Base-by-base conservation (phyloP, 2,888 invertebrate species). In the Latrodectus hesperus region DNA sequence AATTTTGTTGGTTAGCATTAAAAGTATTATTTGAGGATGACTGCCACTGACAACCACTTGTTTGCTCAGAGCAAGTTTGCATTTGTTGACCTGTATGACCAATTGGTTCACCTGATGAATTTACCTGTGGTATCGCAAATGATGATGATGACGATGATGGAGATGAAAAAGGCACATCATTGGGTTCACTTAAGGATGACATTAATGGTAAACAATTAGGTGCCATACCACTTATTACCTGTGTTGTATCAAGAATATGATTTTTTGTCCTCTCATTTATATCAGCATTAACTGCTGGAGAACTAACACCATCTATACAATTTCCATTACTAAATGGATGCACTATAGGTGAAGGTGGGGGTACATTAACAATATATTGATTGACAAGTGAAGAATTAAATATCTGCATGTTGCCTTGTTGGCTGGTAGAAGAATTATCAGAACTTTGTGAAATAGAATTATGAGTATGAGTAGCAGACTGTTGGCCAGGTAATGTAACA, bases 261-360 rank as follows among this genome's bases (percentile, higher is more conserved):
- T 90, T 88, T 80, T 89, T 89, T 78, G 87, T 84, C 89, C 87
- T 89, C 38, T 88, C 85, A 73, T 52, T 83, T 60, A 73, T 72
- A 72, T 85, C 82, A 55, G 80, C 49, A 75, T 75, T 82, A 14
- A 82, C 64, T 60, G 84, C 55, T 65, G 84, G 65, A 14, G 79
- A 72, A 74, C 74, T 78, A 72, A 85, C 64, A 14, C 74, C 81
- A 67, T 89, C 89, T 12, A 80, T 65, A 80, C 86, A 89, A 64
- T 84, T 89, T 53, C 86, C 89, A 86, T 89, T 89, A 26, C 83
- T 86, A 80, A 83, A 89, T 75, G 89, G 52, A 79, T 86, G 87
- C 52, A 87, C 55, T 64, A 70, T 70, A 72, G 86, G 64, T 53
- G 80, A 81, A 26, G 74, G 51, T 49, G 80, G 75, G 75, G 87